These are phyloP conservation scores for Petaurus breviceps DNA, from an alignment of 2,113 vertebrate genomes.

Conservation along the genomic window DNA sequence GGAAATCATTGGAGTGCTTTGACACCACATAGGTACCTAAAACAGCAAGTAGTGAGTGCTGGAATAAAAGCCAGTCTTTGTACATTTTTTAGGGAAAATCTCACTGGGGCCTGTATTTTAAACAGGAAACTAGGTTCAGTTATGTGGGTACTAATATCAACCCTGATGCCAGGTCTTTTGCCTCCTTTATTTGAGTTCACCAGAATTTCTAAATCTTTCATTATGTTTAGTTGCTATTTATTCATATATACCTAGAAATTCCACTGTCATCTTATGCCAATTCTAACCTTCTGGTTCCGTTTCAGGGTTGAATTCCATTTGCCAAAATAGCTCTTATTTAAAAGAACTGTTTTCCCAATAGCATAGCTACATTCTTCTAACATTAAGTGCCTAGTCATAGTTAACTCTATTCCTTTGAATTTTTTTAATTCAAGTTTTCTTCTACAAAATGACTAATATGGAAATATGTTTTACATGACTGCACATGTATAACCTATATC, in stretches of 20 bases:
- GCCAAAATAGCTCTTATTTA: constrained; percentile 31
- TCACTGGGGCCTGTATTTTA: constrained; percentile 52
- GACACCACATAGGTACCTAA: neutral
- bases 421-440: neutral
- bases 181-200: constrained; percentile 58
- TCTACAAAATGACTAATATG: too few relatives aligned
- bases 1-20: neutral
- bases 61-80: neutral
- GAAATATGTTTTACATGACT: too few relatives aligned
- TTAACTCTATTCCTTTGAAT: neutral
- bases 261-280: neutral
- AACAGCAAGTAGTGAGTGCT: constrained; percentile 61
- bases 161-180: constrained; percentile 33
- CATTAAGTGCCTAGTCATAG: neutral
- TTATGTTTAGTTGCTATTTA: constrained; percentile 53
- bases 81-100: constrained; percentile 30
- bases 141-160: constrained; percentile 44
- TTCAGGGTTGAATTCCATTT: constrained; percentile 50
- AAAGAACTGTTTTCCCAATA: neutral
- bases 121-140: constrained; percentile 61
- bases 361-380: neutral
- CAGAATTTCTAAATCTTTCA: constrained; percentile 67
- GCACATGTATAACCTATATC: too few relatives aligned
- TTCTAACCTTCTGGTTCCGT: constrained; percentile 37
- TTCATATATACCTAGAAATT: neutral